A percentile compares a stretch with the other conserved stretches of the same genome.
These are phyloP conservation scores for Mythimna loreyi DNA, from an alignment of 2,888 invertebrate species.

Conservation along the genomic window DNA sequence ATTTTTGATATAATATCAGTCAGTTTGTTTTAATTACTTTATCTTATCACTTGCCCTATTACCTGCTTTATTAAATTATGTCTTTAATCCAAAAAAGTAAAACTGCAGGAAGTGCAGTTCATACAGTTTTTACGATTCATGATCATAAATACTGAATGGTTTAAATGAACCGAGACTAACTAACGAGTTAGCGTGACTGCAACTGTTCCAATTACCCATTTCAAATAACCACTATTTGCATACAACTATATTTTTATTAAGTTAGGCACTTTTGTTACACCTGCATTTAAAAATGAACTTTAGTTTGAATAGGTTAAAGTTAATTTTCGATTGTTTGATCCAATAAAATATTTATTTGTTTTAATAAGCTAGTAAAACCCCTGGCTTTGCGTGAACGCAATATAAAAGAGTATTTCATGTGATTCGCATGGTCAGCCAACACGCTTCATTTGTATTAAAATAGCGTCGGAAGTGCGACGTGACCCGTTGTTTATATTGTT, in stretches of 20 bases:
- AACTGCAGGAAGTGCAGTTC: background rate
- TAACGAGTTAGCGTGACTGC: conserved; percentile 43
- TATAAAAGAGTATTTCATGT: conserved; percentile 53
- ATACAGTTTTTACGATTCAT: conserved; percentile 15
- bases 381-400: conserved; percentile 46
- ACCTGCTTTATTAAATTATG: conserved; percentile 12
- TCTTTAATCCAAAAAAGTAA: conserved; percentile 21
- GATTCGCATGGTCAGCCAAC: conserved; percentile 35
- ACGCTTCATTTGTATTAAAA: conserved; percentile 58
- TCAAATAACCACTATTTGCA: conserved; percentile 41
- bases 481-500: conserved; percentile 42
- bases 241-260: conserved; percentile 26
- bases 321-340: background rate
- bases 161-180: conserved; percentile 43
- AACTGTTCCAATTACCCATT: conserved; percentile 22
- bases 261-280: background rate
- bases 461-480: conserved; percentile 34
- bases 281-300: conserved; percentile 15
- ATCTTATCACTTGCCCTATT: background rate
- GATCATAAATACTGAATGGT: conserved; percentile 4
- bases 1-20: too few relatives aligned
- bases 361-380: conserved; percentile 55
- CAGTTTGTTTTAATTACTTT: background rate
- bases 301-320: background rate
- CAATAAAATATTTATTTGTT: conserved; percentile 46